Evolutionary conservation across 2,888 invertebrate species (phyloP), one percentile per base, ranked within the genome.

Genomic region (Lasioglossum zephyrum): DNA sequence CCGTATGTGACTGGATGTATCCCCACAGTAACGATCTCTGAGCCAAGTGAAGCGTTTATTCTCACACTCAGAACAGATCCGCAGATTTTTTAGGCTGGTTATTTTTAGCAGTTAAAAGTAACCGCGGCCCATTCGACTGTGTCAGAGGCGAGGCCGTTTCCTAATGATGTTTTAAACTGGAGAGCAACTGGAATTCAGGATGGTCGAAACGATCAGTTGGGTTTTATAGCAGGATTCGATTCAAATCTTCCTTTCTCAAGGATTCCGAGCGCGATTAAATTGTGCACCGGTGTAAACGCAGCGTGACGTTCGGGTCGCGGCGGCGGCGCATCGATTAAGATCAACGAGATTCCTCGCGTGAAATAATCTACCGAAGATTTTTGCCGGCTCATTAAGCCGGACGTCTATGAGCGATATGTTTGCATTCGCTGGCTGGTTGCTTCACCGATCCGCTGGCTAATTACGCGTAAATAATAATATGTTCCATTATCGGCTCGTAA

Each of bases 381-480:
- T 79, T 89, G 39, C 79, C 69, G 75, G 73, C 63, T 85, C 90
- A 82, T 90, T 89, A 90, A 90, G 63, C 79, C 75, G 86, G 72
- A 73, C 82, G 69, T 79, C 66, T 75, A 31, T 60, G 79, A 69
- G 22, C 77, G 31, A 16, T 39, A 69, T 73, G 73, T 82, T 82
- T 80, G 72, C 78, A 44, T 73, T 79, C 57, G 73, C 63, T 63
- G 74, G 44, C 69, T 72, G 39, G 77, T 86, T 81, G 74, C 82
- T 49, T 22, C 49, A 73, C 78, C 47, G 73, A 39, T 73, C 4
- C 9, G 74, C 49, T 47, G 72, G 36, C 80, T 81, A 87, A 87
- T 87, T 87, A 84, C 80, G 73, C 81, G 81, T 85, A 81, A 88
- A 86, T 88, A 86, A 84, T 87, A 89, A 89, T 81, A 77, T 76